Base-by-base conservation (phyloP, 2,888 invertebrate genomes). In the Psococerastis gibbosa region DNA sequence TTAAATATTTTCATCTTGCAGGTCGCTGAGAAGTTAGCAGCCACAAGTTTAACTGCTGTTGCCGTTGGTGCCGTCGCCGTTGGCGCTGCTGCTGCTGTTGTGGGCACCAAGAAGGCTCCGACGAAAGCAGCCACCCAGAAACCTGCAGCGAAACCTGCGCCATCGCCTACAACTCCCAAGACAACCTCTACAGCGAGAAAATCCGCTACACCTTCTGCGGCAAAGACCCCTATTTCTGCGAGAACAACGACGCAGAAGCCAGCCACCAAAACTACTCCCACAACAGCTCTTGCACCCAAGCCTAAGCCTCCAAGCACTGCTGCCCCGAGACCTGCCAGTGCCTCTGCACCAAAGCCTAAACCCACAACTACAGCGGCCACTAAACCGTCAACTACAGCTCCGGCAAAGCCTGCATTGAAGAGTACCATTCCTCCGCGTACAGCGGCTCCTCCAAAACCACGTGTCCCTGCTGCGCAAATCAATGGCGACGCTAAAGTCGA, bases 51-150 rank as follows among this genome's bases (percentile, higher is more conserved):
- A 20, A 51, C 50, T 20, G 52, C 52, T 32, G 50, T 52, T 31
- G 58, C 55, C 22, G 58, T 58, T 42, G 53, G 53, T 5, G 55
- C 49, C 9, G 51, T 52, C 11, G 49, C 52, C 9, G 55, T 56
- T 11, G 58, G 56, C 15, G 55, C 55, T 11, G 55, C 56, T 15
- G 58, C 56, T 15, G 54, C 55, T n/a, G 55, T 55, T 34, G 59
- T 59, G 42, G 55, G 57, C 33, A 57, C 59, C 2, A 52, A 54
- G 46, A 54, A 53, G 38, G 57, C 56, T 35, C 43, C 54, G 16
- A 34, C 48, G 13, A 51, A 51, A 43, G 34, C 50, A 8, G 43
- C 49, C 9, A 43, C 45, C 27, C 44, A 45, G 32, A 46, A 49
- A 42, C 32, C 49, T 18, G 45, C 47, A 9, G 32, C 49, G 6